Evolutionary conservation across 2,113 vertebrate genomes (phyloP), one percentile per base, ranked within the genome.

Genomic region (Apeltes quadracus): DNA sequence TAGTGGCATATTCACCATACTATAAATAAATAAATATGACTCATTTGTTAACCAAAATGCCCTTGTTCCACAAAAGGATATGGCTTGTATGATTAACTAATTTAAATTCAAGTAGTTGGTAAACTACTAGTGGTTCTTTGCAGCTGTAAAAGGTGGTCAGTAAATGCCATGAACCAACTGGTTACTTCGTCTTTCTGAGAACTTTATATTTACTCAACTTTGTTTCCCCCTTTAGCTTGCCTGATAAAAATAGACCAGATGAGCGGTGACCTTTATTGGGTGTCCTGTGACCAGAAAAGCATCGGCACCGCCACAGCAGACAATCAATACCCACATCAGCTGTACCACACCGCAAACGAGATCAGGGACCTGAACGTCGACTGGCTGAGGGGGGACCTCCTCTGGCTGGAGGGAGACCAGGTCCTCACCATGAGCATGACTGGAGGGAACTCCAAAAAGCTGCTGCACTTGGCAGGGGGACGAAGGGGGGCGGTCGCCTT

Each of bases 191-290:
- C 34, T 38, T 22, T 48, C n/a, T 12, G 13, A 18, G 32, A 18
- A 48, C 16, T 75, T 48, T 39, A 8, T 3, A 18, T 51, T 9
- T 5, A 69, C 43, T 9, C 43, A 1, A 15, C 7, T 5, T 55
- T 3, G 7, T n/a, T 13, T 14, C 14, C 29, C 3, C 43, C 32
- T 76, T 18, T 58, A 97, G 96, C 95, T 38, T 97, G 96, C 75
- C 79, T 90, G 13, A 91, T 94, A 16, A 93, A 63, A 55, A 92
- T 97, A 41, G 95, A 98, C 72, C 88, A 94, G 70, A 73, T 57
- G 56, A 95, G 85, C 0, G 95, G 95, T 1, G 89, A 87, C 65
- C 46, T 97, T 3, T 96, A 92, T 76, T 97, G 96, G 95, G 83
- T 97, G 0, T 89, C 95, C 0, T 96, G 95, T 81, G 94, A 96